These are phyloP conservation scores for Uropetala carovei DNA, from an alignment of 2,888 invertebrate species.

Conservation along the genomic window DNA sequence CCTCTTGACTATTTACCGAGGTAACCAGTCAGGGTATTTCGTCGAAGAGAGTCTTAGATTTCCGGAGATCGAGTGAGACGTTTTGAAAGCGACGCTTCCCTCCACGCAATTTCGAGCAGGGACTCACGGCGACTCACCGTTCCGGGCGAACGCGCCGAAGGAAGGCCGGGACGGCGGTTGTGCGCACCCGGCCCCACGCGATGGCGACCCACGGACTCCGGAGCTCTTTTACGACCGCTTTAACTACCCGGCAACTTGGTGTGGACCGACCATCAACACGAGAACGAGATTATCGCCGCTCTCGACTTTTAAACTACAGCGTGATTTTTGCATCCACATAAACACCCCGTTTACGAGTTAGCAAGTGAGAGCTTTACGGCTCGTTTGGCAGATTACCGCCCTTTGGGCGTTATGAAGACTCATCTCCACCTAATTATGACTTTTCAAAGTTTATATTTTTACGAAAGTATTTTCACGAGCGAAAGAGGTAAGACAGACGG, in stretches of 20 bases:
- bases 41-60: background rate
- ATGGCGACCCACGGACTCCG: background rate
- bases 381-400: slow-evolving; percentile 16
- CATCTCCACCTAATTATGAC: background rate
- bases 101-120: background rate
- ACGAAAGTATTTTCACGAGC: background rate
- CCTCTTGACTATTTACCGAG: background rate
- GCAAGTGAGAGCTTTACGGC: slow-evolving; percentile 18
- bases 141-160: background rate
- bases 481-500: no score
- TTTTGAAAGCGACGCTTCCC: background rate
- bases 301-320: slow-evolving; percentile 21
- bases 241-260: slow-evolving; percentile 54
- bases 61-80: slow-evolving; percentile 30
- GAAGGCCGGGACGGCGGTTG: background rate
- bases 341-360: slow-evolving; percentile 32
- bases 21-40: background rate
- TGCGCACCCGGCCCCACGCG: background rate
- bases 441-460: background rate
- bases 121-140: background rate
- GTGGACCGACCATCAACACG: slow-evolving; percentile 19
- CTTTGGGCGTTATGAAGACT: background rate
- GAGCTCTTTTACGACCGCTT: slow-evolving; percentile 47
- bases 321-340: slow-evolving; percentile 51
- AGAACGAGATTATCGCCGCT: slow-evolving; percentile 19